These are phyloP conservation scores for Gymnorhina tibicen DNA, from an alignment of 2,113 vertebrate genomes.

Conservation along the genomic window DNA sequence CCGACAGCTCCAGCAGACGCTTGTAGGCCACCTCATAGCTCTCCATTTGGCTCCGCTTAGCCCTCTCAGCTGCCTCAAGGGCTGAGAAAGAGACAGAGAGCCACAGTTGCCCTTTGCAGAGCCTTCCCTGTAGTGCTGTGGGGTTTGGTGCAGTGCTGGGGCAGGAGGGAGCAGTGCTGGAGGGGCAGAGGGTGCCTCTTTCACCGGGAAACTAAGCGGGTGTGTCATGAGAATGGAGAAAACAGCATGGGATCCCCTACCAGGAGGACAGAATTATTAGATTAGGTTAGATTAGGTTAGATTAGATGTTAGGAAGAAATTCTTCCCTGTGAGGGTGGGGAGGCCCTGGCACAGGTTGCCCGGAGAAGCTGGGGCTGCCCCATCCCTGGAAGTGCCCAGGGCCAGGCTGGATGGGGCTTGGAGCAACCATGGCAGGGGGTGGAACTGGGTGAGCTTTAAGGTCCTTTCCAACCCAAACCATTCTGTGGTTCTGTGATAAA, in stretches of 20 bases:
- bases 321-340: not conserved
- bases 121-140: not conserved
- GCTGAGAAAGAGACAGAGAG: not conserved
- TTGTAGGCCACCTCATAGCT: constrained; percentile 59
- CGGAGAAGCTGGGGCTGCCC: not conserved
- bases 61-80: not conserved
- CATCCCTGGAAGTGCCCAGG: not conserved
- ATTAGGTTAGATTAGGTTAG: not conserved
- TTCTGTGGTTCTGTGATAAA: not conserved
- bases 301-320: not conserved
- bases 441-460: not conserved
- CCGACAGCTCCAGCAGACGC: constrained; percentile 53
- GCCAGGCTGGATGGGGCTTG: rapidly evolving
- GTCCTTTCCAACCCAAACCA: not conserved
- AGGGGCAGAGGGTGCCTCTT: not conserved
- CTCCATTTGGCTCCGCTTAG: constrained; percentile 11
- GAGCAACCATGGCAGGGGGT: not conserved
- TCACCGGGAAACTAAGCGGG: not conserved
- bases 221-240: not conserved
- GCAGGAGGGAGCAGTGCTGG: not conserved
- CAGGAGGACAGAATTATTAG: not conserved
- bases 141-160: not conserved
- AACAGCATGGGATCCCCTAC: not conserved
- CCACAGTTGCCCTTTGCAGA: not conserved
- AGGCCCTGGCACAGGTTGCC: not conserved